Evolutionary conservation across 2,888 invertebrate species (phyloP), one percentile per base, ranked within the genome.

Genomic region (Flexamia atlantica): DNA sequence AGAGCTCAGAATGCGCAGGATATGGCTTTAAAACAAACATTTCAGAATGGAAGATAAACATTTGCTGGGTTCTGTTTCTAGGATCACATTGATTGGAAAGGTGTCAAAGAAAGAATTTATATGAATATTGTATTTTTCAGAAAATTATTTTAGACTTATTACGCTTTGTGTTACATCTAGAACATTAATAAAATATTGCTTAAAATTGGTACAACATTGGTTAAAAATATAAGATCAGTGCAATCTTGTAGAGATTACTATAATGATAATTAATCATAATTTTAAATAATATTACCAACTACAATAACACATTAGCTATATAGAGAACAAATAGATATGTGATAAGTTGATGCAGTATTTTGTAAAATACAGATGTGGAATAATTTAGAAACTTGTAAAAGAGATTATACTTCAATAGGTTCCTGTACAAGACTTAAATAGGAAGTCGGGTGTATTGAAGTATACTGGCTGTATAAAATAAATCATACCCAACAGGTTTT

Each of bases 111-210:
- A 68, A 68, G 3, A 17, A 68, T 72, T 14, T 40, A 4, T 20
- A 72, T 40, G 40, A 40, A 7, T 36, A 23, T 72, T 40, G 40
- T 25, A 20, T 76, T 28, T 30, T 46, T 50, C 46, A 76, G 28
- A 76, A 76, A 76, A 76, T 76, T 28, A 76, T 76, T 76, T 76
- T 76, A 76, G 76, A 76, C 76, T 76, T 76, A 46, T 76, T 76
- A 76, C 76, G 76, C 76, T 76, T 50, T 76, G 76, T 76, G 46
- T 64, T 76, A 76, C 76, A 76, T 46, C 46, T 46, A 76, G 76
- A 76, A 76, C 76, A 76, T 28, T 76, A 50, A 76, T 76, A 76
- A 76, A 76, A 76, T 76, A 76, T 76, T 76, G 76, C 76, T 76
- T 76, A 76, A 76, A 76, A 46, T 76, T 76, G 76, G 76, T 76